A percentile compares a stretch with the other conserved stretches of the same genome.
Evolutionary conservation across 2,888 invertebrate species (phyloP).

Genomic region (Amiota mariae): DNA sequence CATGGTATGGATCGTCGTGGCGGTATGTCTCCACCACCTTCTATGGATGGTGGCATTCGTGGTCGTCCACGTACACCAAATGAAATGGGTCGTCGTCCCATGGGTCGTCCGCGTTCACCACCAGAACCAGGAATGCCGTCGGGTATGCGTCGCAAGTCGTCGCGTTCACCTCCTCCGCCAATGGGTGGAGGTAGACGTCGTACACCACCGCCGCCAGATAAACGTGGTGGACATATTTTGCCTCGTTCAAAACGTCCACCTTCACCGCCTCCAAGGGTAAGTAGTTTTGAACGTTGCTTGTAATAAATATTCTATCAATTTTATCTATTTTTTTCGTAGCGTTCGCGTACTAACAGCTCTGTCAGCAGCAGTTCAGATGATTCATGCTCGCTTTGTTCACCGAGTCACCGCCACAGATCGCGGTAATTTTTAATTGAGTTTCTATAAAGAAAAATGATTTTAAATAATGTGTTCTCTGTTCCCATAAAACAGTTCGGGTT

Average conservation of each 20-base stretch:
- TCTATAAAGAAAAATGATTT: background rate
- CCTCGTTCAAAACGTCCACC: slow-evolving; percentile 73
- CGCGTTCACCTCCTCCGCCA: slow-evolving; percentile 55
- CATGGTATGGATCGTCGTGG: slow-evolving; percentile 69
- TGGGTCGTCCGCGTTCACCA: slow-evolving; percentile 69
- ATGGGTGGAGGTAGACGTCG: slow-evolving; percentile 54
- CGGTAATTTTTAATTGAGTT: slow-evolving; percentile 58
- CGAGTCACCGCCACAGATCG: slow-evolving; percentile 74
- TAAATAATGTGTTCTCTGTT: background rate
- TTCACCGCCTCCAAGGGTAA: slow-evolving; percentile 73
- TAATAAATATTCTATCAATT: background rate
- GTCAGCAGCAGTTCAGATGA: slow-evolving; percentile 88
- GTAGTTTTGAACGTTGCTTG: slow-evolving; percentile 17
- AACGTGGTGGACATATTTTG: slow-evolving; percentile 67
- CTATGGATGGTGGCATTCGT: slow-evolving; percentile 58
- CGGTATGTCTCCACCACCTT: slow-evolving; percentile 69
- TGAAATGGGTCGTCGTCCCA: slow-evolving; percentile 64
- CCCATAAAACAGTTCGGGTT: slow-evolving; percentile 74
- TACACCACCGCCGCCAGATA: slow-evolving; percentile 66
- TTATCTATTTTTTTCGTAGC: slow-evolving; percentile 69
- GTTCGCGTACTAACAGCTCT: slow-evolving; percentile 84
- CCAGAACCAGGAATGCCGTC: slow-evolving; percentile 65
- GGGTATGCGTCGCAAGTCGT: slow-evolving; percentile 66
- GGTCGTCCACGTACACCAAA: slow-evolving; percentile 71
- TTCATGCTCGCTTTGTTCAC: slow-evolving; percentile 88